Evolutionary conservation across 1,140 invertebrate genomes (phyloP).

Genomic region (Sarcophaga bullata): DNA sequence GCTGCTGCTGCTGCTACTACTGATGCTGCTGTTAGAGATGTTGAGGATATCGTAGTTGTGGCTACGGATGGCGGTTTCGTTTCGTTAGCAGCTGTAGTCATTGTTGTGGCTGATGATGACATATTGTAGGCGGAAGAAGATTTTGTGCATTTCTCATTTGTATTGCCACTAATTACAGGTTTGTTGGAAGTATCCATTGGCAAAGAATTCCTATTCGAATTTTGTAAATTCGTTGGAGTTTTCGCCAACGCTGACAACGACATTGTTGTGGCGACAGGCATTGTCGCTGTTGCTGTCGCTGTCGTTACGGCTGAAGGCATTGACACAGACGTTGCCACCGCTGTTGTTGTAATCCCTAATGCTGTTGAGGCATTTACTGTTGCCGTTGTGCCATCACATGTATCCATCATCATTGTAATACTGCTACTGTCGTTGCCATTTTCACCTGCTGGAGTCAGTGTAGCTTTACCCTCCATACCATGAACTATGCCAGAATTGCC

Average conservation of each 20-base stretch:
- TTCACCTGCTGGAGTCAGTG: not conserved
- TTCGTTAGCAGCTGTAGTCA: not conserved
- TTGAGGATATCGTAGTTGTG: not conserved
- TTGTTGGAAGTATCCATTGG: conserved; percentile 28
- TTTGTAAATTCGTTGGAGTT: conserved; percentile 8
- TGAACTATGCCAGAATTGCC: not conserved
- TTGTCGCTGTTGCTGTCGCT: not conserved
- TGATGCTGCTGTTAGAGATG: not conserved
- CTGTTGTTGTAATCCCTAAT: not conserved
- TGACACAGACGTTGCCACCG: not conserved
- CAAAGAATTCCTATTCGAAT: not conserved
- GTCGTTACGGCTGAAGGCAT: not conserved
- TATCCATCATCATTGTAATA: conserved; percentile 29
- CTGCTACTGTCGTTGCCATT: conserved; percentile 41
- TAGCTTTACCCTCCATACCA: not conserved
- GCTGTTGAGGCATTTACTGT: not conserved
- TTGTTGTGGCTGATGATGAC: not conserved
- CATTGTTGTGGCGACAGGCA: not conserved
- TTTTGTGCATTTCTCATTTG: conserved; percentile 37
- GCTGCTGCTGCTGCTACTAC: not conserved
- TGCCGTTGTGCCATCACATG: conserved; percentile 14
- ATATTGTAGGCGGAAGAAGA: not conserved
- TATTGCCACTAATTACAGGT: not conserved
- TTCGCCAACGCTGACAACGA: not conserved
- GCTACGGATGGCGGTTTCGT: not conserved